Percentiles rank a stretch among this genome's conserved stretches.
These are phyloP conservation scores for Aethina tumida DNA, from an alignment of 1,140 invertebrate genomes.

Conservation along the genomic window DNA sequence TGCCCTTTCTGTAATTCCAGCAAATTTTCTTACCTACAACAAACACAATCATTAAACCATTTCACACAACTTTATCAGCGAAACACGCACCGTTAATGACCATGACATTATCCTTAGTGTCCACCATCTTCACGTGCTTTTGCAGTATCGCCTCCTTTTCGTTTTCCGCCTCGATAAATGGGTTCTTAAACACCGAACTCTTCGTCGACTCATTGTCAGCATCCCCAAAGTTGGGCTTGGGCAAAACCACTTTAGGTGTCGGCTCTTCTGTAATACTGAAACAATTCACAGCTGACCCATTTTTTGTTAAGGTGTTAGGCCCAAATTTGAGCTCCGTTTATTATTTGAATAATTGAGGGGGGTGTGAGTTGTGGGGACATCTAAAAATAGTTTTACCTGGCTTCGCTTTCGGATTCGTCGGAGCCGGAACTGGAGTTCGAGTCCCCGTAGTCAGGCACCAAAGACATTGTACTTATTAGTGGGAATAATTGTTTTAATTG, in stretches of 20 bases:
- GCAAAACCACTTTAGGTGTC: constrained; percentile 30
- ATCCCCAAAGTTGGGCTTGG: constrained; percentile 41
- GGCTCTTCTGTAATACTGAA: constrained; percentile 22
- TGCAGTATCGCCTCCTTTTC: constrained; percentile 79
- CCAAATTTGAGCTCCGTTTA: too few relatives aligned
- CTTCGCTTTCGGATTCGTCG: too few relatives aligned
- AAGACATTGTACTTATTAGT: too few relatives aligned
- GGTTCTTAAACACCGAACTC: constrained; percentile 78
- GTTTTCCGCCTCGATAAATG: constrained; percentile 79
- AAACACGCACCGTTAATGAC: constrained; percentile 60
- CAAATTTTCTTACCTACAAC: constrained; percentile 63
- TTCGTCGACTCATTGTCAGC: constrained; percentile 25
- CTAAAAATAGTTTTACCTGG: too few relatives aligned
- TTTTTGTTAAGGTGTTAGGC: constrained; percentile 23
- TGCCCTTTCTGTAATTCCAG: constrained; percentile 86
- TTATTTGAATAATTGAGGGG: too few relatives aligned
- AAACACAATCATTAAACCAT: neutral
- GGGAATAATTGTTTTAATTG: too few relatives aligned
- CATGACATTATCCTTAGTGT: constrained; percentile 57
- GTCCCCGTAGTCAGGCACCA: too few relatives aligned
- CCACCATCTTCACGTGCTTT: constrained; percentile 89
- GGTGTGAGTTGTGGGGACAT: too few relatives aligned
- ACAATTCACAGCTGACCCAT: constrained; percentile 32
- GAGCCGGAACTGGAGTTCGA: too few relatives aligned
- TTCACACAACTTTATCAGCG: neutral